phyloP scores from a whole-genome alignment of 1,140 invertebrate species.

The Leucophenga varia region DNA sequence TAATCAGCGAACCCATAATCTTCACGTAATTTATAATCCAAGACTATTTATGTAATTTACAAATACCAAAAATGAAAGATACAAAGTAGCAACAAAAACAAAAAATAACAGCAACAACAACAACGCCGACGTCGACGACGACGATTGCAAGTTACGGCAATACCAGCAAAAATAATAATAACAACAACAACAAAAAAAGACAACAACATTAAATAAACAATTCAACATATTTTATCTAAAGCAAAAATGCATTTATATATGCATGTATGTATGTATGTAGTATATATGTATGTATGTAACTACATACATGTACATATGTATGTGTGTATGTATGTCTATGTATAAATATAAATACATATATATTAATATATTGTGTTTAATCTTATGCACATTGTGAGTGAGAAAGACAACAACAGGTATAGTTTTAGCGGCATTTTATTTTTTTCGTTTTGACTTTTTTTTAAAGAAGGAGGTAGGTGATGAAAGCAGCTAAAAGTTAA shows the following conservation, averaged over 20 bases:
- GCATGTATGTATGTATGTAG: constrained; percentile 21
- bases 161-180: constrained; percentile 23
- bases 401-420: too few species aligned
- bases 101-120: constrained; percentile 53
- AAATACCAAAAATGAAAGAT: constrained; percentile 50
- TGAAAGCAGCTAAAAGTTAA: too few species aligned
- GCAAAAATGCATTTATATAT: constrained; percentile 20
- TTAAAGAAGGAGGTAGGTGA: too few species aligned
- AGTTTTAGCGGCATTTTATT: too few species aligned
- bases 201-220: constrained; percentile 46
- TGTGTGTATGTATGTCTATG: constrained; percentile 3
- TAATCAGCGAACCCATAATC: too few species aligned
- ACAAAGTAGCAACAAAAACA: constrained; percentile 37
- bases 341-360: background rate
- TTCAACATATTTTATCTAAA: constrained; percentile 55
- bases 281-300: constrained; percentile 1
- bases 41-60: constrained; percentile 54
- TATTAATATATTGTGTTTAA: constrained; percentile 2
- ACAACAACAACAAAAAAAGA: constrained; percentile 21
- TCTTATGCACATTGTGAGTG: too few species aligned
- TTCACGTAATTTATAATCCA: constrained; percentile 53
- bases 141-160: too few species aligned
- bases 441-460: too few species aligned
- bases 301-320: constrained; percentile 19
- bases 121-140: constrained; percentile 22